Percentiles rank a stretch among this genome's conserved stretches.
Evolutionary conservation across 2,113 vertebrate genomes (phyloP).

Genomic region (Bubo scandiacus): DNA sequence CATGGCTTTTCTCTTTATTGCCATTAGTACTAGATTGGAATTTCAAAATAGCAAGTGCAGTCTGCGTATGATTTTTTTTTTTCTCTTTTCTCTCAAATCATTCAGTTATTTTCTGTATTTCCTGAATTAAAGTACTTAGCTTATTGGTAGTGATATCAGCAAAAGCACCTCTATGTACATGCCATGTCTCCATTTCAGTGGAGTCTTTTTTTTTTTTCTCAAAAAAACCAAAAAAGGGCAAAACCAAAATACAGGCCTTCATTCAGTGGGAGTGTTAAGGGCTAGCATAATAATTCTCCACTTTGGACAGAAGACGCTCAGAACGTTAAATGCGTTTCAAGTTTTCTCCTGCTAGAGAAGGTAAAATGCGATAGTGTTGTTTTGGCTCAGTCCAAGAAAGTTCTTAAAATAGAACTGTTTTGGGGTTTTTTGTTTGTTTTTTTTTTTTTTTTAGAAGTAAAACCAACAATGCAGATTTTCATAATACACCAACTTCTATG

Average conservation of each 20-base stretch:
- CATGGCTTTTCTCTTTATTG: constrained; percentile 5
- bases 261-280: background rate
- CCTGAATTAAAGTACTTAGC: background rate
- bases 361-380: background rate
- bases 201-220: no score
- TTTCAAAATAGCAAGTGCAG: constrained; percentile 12
- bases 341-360: background rate
- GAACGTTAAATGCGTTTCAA: background rate
- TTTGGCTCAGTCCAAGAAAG: background rate
- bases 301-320: background rate
- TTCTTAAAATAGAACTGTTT: background rate
- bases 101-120: background rate
- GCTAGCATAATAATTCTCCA: background rate
- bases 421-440: background rate
- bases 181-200: background rate
- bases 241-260: background rate
- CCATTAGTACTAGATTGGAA: background rate
- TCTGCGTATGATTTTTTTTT: background rate
- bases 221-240: background rate
- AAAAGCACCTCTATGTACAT: background rate
- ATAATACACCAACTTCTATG: background rate
- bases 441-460: background rate
- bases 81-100: background rate
- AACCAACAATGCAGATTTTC: no score
- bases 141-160: background rate